Percentiles rank a stretch among this genome's conserved stretches.
phyloP scores from a whole-genome alignment of 2,888 invertebrate species.

The Agrilus mali region DNA sequence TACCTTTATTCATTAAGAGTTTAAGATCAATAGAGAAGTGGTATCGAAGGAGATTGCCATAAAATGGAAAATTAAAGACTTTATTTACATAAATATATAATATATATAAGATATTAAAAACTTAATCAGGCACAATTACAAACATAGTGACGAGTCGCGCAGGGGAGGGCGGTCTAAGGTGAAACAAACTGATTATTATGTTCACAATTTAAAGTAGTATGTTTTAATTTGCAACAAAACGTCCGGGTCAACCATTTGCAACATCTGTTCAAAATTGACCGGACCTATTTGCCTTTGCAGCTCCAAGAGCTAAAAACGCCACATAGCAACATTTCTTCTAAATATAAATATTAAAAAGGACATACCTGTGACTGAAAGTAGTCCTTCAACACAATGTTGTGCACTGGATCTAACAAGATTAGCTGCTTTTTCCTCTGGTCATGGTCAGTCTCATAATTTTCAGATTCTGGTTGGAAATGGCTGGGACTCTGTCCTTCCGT shows the following conservation, averaged over 20 bases:
- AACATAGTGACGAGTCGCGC: too few species aligned
- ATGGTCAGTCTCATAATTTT: conserved; percentile 54
- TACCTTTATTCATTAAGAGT: too few species aligned
- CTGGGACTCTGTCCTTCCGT: conserved; percentile 29
- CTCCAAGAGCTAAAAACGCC: conserved; percentile 44
- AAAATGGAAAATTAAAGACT: too few species aligned
- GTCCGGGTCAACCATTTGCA: conserved; percentile 60
- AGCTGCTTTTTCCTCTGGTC: conserved; percentile 58
- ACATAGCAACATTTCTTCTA: not conserved
- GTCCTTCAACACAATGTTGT: conserved; percentile 60
- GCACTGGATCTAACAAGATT: conserved; percentile 64
- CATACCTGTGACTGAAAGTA: conserved; percentile 58
- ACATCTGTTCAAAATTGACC: conserved; percentile 60
- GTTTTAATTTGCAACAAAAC: conserved; percentile 58
- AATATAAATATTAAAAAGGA: conserved; percentile 5
- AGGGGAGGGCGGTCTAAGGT: too few species aligned
- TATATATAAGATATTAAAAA: too few species aligned
- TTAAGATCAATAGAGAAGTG: too few species aligned
- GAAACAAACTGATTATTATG: not conserved
- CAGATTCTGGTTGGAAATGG: conserved; percentile 46
- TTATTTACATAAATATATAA: too few species aligned
- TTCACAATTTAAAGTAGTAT: conserved; percentile 42
- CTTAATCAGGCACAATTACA: too few species aligned
- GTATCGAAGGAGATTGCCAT: too few species aligned
- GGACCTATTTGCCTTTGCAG: conserved; percentile 63